Percentiles rank a stretch among this genome's conserved stretches.
These are phyloP conservation scores for Diuraphis noxia DNA, from an alignment of 1,140 invertebrate species.

Conservation along the genomic window DNA sequence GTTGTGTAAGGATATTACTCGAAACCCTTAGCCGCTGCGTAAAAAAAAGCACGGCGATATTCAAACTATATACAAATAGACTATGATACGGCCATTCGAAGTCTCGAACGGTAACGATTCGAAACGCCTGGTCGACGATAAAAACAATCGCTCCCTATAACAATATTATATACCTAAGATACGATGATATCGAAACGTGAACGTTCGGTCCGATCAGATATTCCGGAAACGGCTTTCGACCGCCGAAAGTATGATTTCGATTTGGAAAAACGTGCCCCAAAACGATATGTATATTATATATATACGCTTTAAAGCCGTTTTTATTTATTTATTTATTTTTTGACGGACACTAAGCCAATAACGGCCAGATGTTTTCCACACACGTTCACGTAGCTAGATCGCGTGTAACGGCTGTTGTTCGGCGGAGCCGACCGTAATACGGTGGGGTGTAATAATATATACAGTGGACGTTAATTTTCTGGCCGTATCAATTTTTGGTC, in stretches of 20 bases:
- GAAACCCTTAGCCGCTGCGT: not conserved
- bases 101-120: too few species aligned
- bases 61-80: not conserved
- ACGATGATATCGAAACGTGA: not conserved
- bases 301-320: not conserved
- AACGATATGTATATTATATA: not conserved
- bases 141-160: not conserved
- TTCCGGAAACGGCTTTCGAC: not conserved
- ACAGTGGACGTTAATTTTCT: constrained; percentile 18
- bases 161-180: not conserved
- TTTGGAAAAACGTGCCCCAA: not conserved
- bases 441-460: constrained; percentile 29
- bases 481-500: constrained; percentile 4
- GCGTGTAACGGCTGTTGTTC: constrained; percentile 24
- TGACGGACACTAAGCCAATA: not conserved
- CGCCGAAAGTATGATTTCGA: not conserved
- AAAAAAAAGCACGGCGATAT: not conserved
- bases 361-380: constrained; percentile 22
- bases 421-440: not conserved
- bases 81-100: not conserved
- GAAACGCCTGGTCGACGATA: not conserved
- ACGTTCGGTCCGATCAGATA: not conserved
- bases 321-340: not conserved
- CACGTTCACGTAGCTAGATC: not conserved
- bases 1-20: too few species aligned